These are phyloP conservation scores for Sebastes matsubarae DNA, from an alignment of 2,797 vertebrate species.

Conservation along the genomic window DNA sequence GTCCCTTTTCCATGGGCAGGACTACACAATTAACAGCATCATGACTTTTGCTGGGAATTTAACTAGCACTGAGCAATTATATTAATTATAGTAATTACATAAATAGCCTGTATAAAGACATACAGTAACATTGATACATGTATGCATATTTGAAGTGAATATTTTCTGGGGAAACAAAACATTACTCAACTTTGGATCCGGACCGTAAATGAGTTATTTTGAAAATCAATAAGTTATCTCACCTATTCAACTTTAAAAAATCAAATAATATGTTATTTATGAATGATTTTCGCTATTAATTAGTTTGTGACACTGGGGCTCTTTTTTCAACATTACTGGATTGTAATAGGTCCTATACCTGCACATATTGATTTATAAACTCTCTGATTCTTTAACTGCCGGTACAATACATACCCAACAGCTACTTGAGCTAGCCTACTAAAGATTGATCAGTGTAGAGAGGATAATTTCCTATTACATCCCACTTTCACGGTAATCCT, in stretches of 20 bases:
- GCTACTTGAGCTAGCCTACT: background rate
- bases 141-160: background rate
- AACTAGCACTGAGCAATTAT: too few species aligned
- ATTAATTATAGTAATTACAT: too few species aligned
- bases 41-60: too few species aligned
- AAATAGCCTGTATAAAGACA: too few species aligned
- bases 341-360: background rate
- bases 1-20: too few species aligned
- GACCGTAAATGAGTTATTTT: background rate
- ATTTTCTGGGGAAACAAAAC: background rate
- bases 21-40: too few species aligned
- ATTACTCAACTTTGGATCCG: background rate
- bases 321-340: background rate
- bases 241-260: background rate
- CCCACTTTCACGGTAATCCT: background rate
- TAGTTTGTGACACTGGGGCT: background rate
- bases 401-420: background rate
- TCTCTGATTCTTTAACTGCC: background rate
- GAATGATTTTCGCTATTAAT: background rate
- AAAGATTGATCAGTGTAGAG: background rate
- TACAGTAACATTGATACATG: too few species aligned
- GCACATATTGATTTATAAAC: background rate
- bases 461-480: background rate
- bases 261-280: background rate
- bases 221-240: background rate